A percentile compares a stretch with the other conserved stretches of the same genome.
phyloP scores from a whole-genome alignment of 2,113 vertebrate genomes.

The Hemicordylus capensis region DNA sequence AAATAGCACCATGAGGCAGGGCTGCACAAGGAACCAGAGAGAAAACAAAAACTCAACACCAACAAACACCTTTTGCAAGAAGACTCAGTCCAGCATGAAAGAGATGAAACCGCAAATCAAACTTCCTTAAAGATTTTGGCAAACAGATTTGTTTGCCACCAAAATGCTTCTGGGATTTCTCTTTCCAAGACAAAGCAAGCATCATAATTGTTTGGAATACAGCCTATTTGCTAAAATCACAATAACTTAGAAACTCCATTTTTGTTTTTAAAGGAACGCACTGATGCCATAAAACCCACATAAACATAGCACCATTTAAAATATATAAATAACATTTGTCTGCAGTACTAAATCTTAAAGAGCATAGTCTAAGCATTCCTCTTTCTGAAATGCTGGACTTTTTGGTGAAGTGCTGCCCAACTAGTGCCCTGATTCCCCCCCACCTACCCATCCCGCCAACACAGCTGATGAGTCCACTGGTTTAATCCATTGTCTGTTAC shows the following conservation, averaged over 20 bases:
- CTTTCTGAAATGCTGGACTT: not conserved
- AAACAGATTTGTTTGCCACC: not conserved
- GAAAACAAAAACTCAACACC: not conserved
- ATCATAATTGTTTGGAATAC: not conserved
- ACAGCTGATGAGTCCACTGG: not conserved
- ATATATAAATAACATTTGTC: conserved; percentile 4
- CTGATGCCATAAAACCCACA: not conserved
- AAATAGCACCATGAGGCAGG: not conserved
- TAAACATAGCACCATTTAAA: conserved; percentile 30
- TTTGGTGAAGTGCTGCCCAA: not conserved
- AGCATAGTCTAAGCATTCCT: not conserved
- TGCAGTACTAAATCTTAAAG: not conserved
- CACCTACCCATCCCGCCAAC: no score
- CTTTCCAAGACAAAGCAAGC: conserved; percentile 16
- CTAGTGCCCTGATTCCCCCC: no score
- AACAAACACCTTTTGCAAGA: not conserved
- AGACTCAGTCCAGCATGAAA: conserved; percentile 21
- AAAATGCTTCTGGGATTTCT: not conserved
- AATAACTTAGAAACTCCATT: conserved; percentile 17
- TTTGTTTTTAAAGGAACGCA: not conserved
- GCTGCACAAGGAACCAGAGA: not conserved
- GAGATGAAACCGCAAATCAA: conserved; percentile 3
- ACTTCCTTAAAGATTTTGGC: conserved; percentile 44
- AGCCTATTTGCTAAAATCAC: conserved; percentile 23
- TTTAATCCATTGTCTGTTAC: not conserved